Conservation (phyloP, 2,888 invertebrate species). For the Reticulitermes lucifugus region DNA sequence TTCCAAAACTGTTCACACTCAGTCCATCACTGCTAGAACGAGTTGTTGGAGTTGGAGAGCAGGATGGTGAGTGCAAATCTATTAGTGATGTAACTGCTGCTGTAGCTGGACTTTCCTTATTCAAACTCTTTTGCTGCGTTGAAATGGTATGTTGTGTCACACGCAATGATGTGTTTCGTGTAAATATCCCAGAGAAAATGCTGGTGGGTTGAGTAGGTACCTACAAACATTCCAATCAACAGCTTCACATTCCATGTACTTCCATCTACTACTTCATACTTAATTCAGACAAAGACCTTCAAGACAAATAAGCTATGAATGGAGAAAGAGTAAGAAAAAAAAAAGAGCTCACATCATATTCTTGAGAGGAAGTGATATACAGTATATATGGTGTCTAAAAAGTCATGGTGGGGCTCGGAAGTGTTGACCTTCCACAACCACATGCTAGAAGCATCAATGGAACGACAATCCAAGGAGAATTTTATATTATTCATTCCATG, state of each 20-base stretch:
- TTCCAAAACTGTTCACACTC: slow-evolving; percentile 81
- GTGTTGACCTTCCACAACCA: no score
- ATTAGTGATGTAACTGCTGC: slow-evolving; percentile 73
- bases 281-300: not conserved
- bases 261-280: not conserved
- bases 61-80: slow-evolving; percentile 78
- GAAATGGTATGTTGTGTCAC: not conserved
- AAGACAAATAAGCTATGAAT: not conserved
- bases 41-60: slow-evolving; percentile 80
- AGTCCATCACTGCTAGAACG: slow-evolving; percentile 80
- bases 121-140: not conserved
- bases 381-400: no score
- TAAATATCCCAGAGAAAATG: slow-evolving; percentile 48
- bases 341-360: no score
- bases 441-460: no score
- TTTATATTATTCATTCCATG: no score
- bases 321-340: not conserved
- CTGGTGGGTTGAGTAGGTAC: slow-evolving; percentile 40
- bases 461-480: no score
- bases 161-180: slow-evolving; percentile 23
- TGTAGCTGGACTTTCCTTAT: slow-evolving; percentile 57
- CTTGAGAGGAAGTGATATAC: no score
- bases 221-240: not conserved
- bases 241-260: not conserved
- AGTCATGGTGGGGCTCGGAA: no score